Percentiles rank a stretch among this genome's conserved stretches.
These are phyloP conservation scores for Lymantria monacha DNA, from an alignment of 2,888 invertebrate genomes.

Conservation along the genomic window DNA sequence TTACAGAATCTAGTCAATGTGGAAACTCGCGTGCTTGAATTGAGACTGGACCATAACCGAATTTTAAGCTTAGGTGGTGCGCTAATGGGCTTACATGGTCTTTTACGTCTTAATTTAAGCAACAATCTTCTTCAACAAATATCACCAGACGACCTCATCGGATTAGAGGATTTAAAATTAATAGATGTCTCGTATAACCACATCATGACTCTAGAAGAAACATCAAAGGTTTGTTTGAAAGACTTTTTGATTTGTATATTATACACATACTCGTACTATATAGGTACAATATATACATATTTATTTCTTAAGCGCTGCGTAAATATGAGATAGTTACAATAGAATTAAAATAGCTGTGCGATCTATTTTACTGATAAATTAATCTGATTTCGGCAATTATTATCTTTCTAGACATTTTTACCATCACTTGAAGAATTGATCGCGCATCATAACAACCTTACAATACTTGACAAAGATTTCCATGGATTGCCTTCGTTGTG, in stretches of 20 bases:
- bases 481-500: constrained; percentile 91
- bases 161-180: constrained; percentile 87
- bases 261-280: constrained; percentile 15
- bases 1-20: constrained; percentile 89
- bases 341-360: constrained; percentile 13
- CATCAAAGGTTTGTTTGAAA: constrained; percentile 85
- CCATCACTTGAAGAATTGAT: constrained; percentile 89
- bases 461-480: constrained; percentile 89
- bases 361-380: not conserved
- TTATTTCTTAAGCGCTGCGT: no score
- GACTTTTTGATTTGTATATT: not conserved
- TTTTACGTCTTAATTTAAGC: constrained; percentile 87
- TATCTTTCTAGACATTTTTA: constrained; percentile 86
- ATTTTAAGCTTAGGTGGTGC: constrained; percentile 88
- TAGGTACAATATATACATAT: no score
- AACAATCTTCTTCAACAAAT: constrained; percentile 88
- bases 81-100: constrained; percentile 87
- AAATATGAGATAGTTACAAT: constrained; percentile 14
- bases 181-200: constrained; percentile 91
- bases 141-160: constrained; percentile 89
- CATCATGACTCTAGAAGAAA: constrained; percentile 89
- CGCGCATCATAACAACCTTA: constrained; percentile 89
- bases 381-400: constrained; percentile 1
- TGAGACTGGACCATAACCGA: constrained; percentile 88
- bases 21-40: constrained; percentile 87